Evolutionary conservation across 2,113 vertebrate species (phyloP).

Genomic region (Neomonachus schauinslandi): DNA sequence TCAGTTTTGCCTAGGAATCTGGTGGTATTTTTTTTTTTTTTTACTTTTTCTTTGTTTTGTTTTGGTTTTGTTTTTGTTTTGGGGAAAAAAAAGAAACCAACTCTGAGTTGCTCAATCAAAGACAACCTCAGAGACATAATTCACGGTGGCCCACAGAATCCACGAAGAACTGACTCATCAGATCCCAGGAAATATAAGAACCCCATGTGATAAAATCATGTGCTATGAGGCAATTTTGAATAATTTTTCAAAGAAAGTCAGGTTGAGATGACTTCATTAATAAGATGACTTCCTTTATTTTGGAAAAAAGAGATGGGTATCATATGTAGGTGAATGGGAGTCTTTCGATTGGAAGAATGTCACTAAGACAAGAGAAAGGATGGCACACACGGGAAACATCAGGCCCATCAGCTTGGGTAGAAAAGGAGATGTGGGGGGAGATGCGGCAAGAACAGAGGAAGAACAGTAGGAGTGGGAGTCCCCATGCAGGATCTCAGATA

Average conservation of each 20-base stretch:
- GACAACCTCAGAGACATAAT: neutral
- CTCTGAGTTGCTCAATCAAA: neutral
- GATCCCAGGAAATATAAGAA: neutral
- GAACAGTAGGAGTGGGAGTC: neutral
- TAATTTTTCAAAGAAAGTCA: neutral
- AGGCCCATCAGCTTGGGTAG: neutral
- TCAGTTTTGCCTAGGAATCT: neutral
- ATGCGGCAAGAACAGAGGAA: neutral
- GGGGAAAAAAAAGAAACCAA: neutral
- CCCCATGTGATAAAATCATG: neutral
- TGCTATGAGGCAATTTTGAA: neutral
- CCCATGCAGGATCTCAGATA: neutral
- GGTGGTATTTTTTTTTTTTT: neutral
- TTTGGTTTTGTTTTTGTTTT: neutral
- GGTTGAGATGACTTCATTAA: neutral
- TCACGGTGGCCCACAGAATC: neutral
- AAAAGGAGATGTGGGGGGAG: too few species aligned
- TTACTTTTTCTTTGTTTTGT: neutral
- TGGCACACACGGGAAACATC: neutral
- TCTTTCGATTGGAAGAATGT: neutral
- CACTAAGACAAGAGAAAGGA: neutral
- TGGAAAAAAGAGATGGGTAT: neutral
- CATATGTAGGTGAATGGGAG: neutral
- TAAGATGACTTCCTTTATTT: neutral
- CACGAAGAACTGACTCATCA: neutral